A percentile compares a stretch with the other conserved stretches of the same genome.
These are phyloP conservation scores for Drosophila peninsularis DNA, from an alignment of 2,888 invertebrate genomes.

Conservation along the genomic window DNA sequence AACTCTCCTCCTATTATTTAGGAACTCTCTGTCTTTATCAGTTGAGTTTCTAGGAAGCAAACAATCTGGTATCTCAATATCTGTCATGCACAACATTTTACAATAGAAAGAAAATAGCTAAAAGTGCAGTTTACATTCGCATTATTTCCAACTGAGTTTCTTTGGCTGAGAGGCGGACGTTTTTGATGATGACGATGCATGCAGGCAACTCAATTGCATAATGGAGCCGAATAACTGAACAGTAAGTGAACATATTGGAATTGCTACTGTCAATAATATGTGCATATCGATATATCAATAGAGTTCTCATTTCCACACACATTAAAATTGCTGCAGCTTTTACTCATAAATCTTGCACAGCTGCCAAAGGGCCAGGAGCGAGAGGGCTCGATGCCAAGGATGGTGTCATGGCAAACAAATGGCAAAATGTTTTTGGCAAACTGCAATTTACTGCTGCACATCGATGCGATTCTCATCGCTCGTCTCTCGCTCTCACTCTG, in stretches of 20 bases:
- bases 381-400: not conserved
- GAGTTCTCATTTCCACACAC: conserved; percentile 75
- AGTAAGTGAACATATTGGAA: conserved; percentile 49
- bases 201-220: conserved; percentile 28
- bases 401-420: conserved; percentile 50
- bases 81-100: not conserved
- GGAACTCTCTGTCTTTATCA: not conserved
- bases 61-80: not conserved
- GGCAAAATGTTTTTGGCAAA: conserved; percentile 75
- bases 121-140: not conserved
- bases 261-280: conserved; percentile 69
- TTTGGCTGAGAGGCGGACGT: conserved; percentile 4
- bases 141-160: conserved; percentile 2
- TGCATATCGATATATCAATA: conserved; percentile 66
- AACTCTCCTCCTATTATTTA: not conserved
- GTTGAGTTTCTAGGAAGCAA: not conserved
- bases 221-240: conserved; percentile 32
- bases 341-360: conserved; percentile 59
- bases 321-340: conserved; percentile 67
- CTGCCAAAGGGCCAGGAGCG: not conserved
- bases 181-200: not conserved
- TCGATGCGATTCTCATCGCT: conserved; percentile 31
- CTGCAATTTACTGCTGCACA: conserved; percentile 72
- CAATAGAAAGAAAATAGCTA: not conserved
- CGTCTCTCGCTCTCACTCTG: conserved; percentile 14